Base-by-base conservation (phyloP, 1,140 invertebrate species). In the Gonioctena quinquepunctata region DNA sequence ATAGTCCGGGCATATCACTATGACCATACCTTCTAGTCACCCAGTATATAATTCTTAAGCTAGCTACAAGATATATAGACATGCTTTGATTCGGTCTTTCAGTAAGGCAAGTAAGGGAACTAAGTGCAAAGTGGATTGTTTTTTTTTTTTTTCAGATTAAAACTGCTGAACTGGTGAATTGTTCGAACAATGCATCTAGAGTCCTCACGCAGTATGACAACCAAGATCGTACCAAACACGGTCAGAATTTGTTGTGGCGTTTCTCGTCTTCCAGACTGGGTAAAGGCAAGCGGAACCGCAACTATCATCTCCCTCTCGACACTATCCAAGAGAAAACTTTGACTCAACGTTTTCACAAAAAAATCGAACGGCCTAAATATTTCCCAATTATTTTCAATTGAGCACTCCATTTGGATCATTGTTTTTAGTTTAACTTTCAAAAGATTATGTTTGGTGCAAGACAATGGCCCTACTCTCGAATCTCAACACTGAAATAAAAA, bases 181-280 rank as follows among this genome's bases (percentile, higher is more conserved):
- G 59, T 61, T 61, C 59, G n/a, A 61, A 16, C 59, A 61, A 33
- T 61, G 59, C 27, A 1, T 27, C 59, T 1, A 61, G 28, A 27
- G 59, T 61, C 23, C 23, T 61, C 1, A 61, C 26, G 25, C 59
- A 61, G 27, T 61, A 61, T 61, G 59, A 61, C 59, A 61, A 61
- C 27, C 59, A 61, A 33, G 3, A 61, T 61, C 23, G 27, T 18
- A 61, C 16, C 13, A 25, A 61, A 25, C 59, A 61, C 59, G 11
- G 16, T 8, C 50, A 54, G 21, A 54, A 54, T 21, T 22, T 54
- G 4, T 16, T 54, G 50, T 54, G 50, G 50, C 50, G 50, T 22
- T 54, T 54, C 18, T 54, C 50, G 13, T 61, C 59, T n/a, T 61
- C 59, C 23, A 61, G 23, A 5, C 4, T 61, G n/a, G 25, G 11